These are phyloP conservation scores for Marasmarcha lunaedactyla DNA, from an alignment of 2,888 invertebrate species.

Conservation along the genomic window DNA sequence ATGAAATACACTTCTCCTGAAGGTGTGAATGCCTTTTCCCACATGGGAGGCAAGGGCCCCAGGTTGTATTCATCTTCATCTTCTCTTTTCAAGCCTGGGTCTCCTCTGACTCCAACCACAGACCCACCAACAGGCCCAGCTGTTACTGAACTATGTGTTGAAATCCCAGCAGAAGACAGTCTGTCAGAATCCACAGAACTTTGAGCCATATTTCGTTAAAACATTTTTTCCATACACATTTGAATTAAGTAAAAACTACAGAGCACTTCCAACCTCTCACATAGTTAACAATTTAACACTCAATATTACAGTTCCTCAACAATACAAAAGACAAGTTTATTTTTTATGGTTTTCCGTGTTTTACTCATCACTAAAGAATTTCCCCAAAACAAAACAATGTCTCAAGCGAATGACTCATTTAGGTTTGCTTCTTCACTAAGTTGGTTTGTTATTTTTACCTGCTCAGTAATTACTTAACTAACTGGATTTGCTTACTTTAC, in stretches of 20 bases:
- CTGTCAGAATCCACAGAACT: slow-evolving; percentile 61
- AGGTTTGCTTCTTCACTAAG: slow-evolving; percentile 34
- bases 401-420: slow-evolving; percentile 55
- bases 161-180: slow-evolving; percentile 59
- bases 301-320: neutral
- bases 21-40: slow-evolving; percentile 98
- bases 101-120: slow-evolving; percentile 56
- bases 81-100: slow-evolving; percentile 51
- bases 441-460: slow-evolving; percentile 37
- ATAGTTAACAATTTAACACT: too few species aligned
- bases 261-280: neutral
- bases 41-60: slow-evolving; percentile 93
- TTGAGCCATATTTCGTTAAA: slow-evolving; percentile 37
- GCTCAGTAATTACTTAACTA: slow-evolving; percentile 30
- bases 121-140: slow-evolving; percentile 59
- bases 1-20: slow-evolving; percentile 98
- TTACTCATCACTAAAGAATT: slow-evolving; percentile 51
- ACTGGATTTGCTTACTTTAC: slow-evolving; percentile 33
- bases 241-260: neutral
- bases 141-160: slow-evolving; percentile 60
- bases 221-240: slow-evolving; percentile 1
- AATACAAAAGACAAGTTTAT: neutral
- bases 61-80: slow-evolving; percentile 81
- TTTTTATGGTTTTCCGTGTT: slow-evolving; percentile 16
- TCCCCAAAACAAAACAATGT: slow-evolving; percentile 57